Percentiles rank a stretch among this genome's conserved stretches.
Conservation (phyloP, 2,888 invertebrate genomes). For the Ophioninae sp. region DNA sequence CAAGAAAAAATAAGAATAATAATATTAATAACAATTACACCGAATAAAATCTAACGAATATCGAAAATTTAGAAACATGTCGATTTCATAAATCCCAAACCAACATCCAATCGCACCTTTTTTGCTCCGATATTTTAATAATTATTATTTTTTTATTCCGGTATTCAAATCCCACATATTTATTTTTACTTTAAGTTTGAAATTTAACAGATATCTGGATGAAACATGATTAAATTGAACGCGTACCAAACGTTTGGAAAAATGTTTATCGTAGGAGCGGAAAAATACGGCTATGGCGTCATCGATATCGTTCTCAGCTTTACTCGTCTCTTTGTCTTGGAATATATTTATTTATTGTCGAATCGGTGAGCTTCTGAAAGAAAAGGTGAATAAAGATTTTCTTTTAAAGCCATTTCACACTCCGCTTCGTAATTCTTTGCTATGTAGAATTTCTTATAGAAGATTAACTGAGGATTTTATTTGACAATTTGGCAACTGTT, state of each 20-base stretch:
- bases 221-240: too few relatives aligned
- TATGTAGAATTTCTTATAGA: too few relatives aligned
- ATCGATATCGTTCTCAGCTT: constrained; percentile 32
- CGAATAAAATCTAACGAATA: too few relatives aligned
- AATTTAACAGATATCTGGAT: too few relatives aligned
- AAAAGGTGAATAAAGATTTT: constrained; percentile 65
- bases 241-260: not conserved
- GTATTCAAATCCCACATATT: too few relatives aligned
- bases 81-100: too few relatives aligned
- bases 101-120: too few relatives aligned
- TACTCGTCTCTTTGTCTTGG: constrained; percentile 44
- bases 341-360: constrained; percentile 57
- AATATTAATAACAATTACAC: too few relatives aligned
- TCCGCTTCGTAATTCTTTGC: not conserved
- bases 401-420: not conserved
- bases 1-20: too few relatives aligned
- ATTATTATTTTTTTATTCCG: too few relatives aligned
- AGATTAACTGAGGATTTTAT: not conserved
- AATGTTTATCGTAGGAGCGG: constrained; percentile 39
- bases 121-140: too few relatives aligned
- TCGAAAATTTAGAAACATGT: too few relatives aligned
- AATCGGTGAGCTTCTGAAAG: constrained; percentile 70
- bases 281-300: constrained; percentile 47
- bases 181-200: not conserved
- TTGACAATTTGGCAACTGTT: not conserved